A percentile compares a stretch with the other conserved stretches of the same genome.
These are phyloP conservation scores for Anabacerthia variegaticeps DNA, from an alignment of 2,797 vertebrate genomes.

Conservation along the genomic window DNA sequence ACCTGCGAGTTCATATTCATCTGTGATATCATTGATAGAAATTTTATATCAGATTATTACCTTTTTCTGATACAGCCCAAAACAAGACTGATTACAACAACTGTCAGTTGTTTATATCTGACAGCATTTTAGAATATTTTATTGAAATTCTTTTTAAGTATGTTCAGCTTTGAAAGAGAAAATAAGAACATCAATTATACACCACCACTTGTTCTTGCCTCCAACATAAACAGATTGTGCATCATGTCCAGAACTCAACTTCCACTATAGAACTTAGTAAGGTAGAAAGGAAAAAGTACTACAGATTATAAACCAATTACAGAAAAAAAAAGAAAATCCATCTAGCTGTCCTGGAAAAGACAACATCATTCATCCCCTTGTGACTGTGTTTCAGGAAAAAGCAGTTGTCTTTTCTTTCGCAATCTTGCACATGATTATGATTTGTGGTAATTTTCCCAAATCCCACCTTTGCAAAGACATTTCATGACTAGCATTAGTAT, in stretches of 20 bases:
- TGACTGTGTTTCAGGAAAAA: neutral
- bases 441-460: neutral
- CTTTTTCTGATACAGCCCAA: neutral
- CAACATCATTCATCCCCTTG: neutral
- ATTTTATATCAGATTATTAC: neutral
- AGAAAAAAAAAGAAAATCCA: neutral
- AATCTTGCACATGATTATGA: neutral
- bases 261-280: neutral
- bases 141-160: neutral
- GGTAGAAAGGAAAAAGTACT: neutral
- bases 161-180: neutral
- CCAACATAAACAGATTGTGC: neutral
- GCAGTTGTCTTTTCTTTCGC: neutral
- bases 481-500: neutral
- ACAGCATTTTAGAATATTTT: neutral
- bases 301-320: accelerated
- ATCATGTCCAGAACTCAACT: neutral
- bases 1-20: neutral
- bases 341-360: neutral
- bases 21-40: no score
- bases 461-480: neutral
- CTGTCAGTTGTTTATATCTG: neutral
- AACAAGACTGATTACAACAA: neutral
- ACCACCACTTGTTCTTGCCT: neutral
- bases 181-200: neutral